Evolutionary conservation across 2,888 invertebrate genomes (phyloP).

Genomic region (Lasioglossum oenotherae): DNA sequence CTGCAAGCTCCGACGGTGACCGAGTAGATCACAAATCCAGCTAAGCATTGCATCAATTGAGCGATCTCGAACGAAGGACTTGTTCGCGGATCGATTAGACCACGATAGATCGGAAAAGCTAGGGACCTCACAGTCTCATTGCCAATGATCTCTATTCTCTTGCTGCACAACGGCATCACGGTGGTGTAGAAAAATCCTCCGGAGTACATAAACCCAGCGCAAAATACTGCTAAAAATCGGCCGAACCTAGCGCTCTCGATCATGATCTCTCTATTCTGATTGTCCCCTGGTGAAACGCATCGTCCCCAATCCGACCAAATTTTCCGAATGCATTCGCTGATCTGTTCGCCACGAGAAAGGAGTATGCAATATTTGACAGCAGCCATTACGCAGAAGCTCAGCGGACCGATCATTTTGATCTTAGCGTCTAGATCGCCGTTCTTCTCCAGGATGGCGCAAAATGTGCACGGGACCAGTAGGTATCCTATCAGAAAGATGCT

Average conservation of each 20-base stretch:
- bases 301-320: slow-evolving; percentile 70
- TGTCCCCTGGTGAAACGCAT: background rate
- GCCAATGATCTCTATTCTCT: slow-evolving; percentile 66
- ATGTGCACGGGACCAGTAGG: slow-evolving; percentile 71
- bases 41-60: slow-evolving; percentile 73
- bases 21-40: slow-evolving; percentile 76
- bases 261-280: slow-evolving; percentile 66
- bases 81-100: slow-evolving; percentile 69
- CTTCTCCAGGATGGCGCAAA: slow-evolving; percentile 68
- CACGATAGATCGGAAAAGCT: slow-evolving; percentile 75
- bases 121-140: slow-evolving; percentile 72
- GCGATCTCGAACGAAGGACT: slow-evolving; percentile 78
- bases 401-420: slow-evolving; percentile 72
- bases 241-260: slow-evolving; percentile 66
- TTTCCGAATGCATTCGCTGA: slow-evolving; percentile 66
- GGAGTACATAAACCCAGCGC: slow-evolving; percentile 75
- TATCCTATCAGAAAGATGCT: slow-evolving; percentile 71
- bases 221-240: slow-evolving; percentile 63
- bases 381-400: slow-evolving; percentile 75
- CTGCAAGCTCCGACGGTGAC: slow-evolving; percentile 77
- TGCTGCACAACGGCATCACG: slow-evolving; percentile 74
- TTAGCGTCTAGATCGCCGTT: slow-evolving; percentile 60
- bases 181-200: slow-evolving; percentile 77
- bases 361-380: slow-evolving; percentile 70
- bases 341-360: slow-evolving; percentile 47